A percentile compares a stretch with the other conserved stretches of the same genome.
Conservation (phyloP, 2,888 invertebrate species). For the Capitulum mitella region DNA sequence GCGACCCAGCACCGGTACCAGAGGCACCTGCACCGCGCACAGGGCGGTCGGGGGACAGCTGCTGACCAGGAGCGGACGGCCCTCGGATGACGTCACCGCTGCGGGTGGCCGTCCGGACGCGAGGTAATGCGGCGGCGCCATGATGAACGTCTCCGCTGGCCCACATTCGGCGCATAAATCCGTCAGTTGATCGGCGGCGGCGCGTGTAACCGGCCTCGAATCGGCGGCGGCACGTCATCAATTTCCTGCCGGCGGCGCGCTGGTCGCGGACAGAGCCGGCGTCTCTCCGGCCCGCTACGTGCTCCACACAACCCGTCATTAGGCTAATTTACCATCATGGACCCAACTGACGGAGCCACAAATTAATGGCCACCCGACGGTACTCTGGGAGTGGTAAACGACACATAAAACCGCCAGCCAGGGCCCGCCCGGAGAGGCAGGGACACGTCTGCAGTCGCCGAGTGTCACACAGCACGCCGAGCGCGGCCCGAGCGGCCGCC, state of each 20-base stretch:
- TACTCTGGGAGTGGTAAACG: neutral
- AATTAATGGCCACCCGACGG: neutral
- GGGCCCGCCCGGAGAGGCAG: neutral
- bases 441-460: no score
- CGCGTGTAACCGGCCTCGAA: neutral
- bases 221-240: neutral
- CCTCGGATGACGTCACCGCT: no score
- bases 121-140: no score
- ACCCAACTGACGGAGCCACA: neutral
- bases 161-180: neutral
- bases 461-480: no score
- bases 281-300: neutral
- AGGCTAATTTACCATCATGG: neutral
- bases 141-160: neutral
- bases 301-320: neutral
- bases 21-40: no score
- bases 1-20: no score
- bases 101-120: no score
- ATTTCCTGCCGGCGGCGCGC: neutral
- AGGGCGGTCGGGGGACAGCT: no score
- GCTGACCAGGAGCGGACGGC: neutral
- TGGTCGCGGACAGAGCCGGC: neutral
- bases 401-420: neutral
- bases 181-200: neutral
- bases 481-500: no score